A percentile compares a stretch with the other conserved stretches of the same genome.
phyloP scores from a whole-genome alignment of 35 echinoderm and acorn worm species.

The Ophiothrix spiculata region DNA sequence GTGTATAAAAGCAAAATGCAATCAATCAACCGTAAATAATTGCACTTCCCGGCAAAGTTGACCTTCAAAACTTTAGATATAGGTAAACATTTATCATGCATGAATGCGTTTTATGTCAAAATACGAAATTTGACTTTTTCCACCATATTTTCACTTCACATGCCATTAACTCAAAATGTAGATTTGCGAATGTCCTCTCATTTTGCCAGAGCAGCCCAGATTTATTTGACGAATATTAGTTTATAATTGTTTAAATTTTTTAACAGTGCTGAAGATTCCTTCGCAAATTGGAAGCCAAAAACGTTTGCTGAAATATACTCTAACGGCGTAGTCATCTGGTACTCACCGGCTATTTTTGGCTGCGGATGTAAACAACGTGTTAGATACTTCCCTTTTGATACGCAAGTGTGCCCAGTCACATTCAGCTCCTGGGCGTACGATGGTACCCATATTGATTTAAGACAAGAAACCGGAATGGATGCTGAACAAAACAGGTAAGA shows the following conservation, averaged over 20 bases:
- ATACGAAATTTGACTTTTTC: too few relatives aligned
- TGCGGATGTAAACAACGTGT: not conserved
- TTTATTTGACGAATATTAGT: too few relatives aligned
- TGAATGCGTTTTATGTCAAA: too few relatives aligned
- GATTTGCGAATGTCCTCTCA: too few relatives aligned
- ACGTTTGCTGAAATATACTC: not conserved
- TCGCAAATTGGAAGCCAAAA: not conserved
- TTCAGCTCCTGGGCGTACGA: not conserved
- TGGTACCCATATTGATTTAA: not conserved
- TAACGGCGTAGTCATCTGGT: not conserved
- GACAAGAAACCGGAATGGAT: not conserved
- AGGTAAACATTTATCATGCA: too few relatives aligned
- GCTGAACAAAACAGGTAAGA: not conserved
- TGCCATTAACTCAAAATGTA: too few relatives aligned
- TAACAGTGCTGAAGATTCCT: not conserved
- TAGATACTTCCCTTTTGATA: not conserved
- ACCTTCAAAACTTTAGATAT: too few relatives aligned
- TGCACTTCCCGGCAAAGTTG: too few relatives aligned
- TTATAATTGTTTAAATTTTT: not conserved
- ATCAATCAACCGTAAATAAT: too few relatives aligned
- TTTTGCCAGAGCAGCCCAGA: too few relatives aligned
- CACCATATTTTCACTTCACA: too few relatives aligned
- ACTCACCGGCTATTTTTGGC: not conserved
- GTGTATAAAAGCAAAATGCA: too few relatives aligned
- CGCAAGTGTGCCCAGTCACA: not conserved